Base-by-base conservation (phyloP, 2,888 invertebrate genomes). In the Ligdia adustata region DNA sequence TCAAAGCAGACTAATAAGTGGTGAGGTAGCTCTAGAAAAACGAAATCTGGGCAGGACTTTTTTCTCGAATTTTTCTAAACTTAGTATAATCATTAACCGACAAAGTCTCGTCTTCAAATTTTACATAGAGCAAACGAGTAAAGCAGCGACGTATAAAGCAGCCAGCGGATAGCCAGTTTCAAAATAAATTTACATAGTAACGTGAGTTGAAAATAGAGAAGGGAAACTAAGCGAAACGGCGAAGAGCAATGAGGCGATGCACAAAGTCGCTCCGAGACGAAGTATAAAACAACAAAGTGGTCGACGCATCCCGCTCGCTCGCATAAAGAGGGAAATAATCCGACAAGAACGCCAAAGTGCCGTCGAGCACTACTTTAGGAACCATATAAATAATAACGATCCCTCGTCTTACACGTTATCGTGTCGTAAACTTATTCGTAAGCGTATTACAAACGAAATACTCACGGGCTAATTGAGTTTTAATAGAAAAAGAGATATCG, bases 221-320 rank as follows among this genome's bases (percentile, higher is more conserved):
- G 77, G 80, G 79, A 82, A 81, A 80, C 80, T 81, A 77, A 86
- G 82, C 85, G 80, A 84, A 86, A 85, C 83, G 79, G 74, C 82
- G 77, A 79, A 80, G 82, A 82, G 88, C 85, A 87, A 88, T 87
- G 88, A 85, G 83, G 80, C 88, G 83, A 77, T 79, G 83, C 84
- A 83, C 81, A 84, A 84, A 85, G 85, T 82, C 79, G 79, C 82
- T 80, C 56, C 76, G 80, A 81, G 84, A 82, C 85, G 72, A 76
- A 82, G 81, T 84, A 88, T 88, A 89, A 87, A 89, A 89, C 88
- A 88, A 90, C 89, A 87, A 87, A 89, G 87, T 85, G 85, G 83
- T 83, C 77, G 83, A 80, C 80, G 82, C 82, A 86, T 82, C 78
- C 73, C 76, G 75, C 78, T 79, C 75, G 74, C 70, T 72, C 71